These are phyloP conservation scores for Dipodomys ordii DNA, from an alignment of 2,113 vertebrate species.

Conservation along the genomic window DNA sequence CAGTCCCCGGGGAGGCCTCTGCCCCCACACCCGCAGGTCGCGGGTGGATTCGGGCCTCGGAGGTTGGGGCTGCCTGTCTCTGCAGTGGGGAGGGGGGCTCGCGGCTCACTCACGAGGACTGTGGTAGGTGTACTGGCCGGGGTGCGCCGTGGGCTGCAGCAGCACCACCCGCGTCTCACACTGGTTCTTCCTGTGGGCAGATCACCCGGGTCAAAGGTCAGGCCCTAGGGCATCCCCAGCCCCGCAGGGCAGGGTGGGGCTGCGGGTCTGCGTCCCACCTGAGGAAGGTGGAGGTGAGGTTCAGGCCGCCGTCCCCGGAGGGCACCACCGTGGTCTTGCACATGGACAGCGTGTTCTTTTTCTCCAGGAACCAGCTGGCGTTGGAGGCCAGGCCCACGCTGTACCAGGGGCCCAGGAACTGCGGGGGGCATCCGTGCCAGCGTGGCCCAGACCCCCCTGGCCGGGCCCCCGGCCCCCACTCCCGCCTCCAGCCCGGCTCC, in stretches of 20 bases:
- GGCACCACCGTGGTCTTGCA: slow-evolving; percentile 82
- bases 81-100: too few species aligned
- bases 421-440: background rate
- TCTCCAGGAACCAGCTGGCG: slow-evolving; percentile 85
- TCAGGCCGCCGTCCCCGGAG: slow-evolving; percentile 85
- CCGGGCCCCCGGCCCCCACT: background rate
- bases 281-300: slow-evolving; percentile 86
- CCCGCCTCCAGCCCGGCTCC: too few species aligned
- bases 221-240: background rate
- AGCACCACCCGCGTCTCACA: slow-evolving; percentile 59
- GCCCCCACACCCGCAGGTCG: too few species aligned
- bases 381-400: slow-evolving; percentile 91
- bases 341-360: slow-evolving; percentile 85
- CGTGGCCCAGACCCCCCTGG: background rate
- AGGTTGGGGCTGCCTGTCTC: too few species aligned
- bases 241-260: too few species aligned
- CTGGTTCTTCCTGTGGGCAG: slow-evolving; percentile 67
- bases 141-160: background rate
- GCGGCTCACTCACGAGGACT: slow-evolving; percentile 66
- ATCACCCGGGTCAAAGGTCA: slow-evolving; percentile 6
- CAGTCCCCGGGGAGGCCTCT: background rate
- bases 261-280: slow-evolving; percentile 75
- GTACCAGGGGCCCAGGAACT: slow-evolving; percentile 94
- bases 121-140: slow-evolving; percentile 50
- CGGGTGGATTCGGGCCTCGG: background rate